Percentiles rank a stretch among this genome's conserved stretches.
Conservation (phyloP, 2,888 invertebrate species). For the Drosophila atripex region DNA sequence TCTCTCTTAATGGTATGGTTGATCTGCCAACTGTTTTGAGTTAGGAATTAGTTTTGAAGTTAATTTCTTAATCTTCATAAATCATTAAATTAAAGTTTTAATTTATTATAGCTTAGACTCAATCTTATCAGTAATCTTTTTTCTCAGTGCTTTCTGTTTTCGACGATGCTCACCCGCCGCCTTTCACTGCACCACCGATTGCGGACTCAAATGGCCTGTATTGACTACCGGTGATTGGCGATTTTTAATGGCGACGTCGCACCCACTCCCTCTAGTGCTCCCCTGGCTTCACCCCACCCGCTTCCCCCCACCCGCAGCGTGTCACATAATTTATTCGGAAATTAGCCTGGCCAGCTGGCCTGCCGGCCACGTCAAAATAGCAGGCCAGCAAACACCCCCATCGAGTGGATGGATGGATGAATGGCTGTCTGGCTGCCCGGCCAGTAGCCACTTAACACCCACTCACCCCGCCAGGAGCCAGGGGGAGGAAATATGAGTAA, state of each 20-base stretch:
- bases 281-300: slow-evolving; percentile 13
- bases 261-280: slow-evolving; percentile 28
- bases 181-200: slow-evolving; percentile 61
- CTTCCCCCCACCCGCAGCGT: slow-evolving; percentile 10
- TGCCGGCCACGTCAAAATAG: slow-evolving; percentile 45
- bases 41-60: too few relatives aligned
- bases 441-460: slow-evolving; percentile 63
- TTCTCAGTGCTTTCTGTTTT: slow-evolving; percentile 1
- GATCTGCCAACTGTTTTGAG: too few relatives aligned
- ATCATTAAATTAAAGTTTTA: too few relatives aligned
- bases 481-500: slow-evolving; percentile 10
- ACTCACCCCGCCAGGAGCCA: slow-evolving; percentile 25
- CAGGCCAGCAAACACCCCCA: slow-evolving; percentile 35
- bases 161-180: slow-evolving; percentile 64
- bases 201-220: slow-evolving; percentile 37
- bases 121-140: neutral
- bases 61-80: too few relatives aligned
- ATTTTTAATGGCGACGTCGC: slow-evolving; percentile 54
- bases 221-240: slow-evolving; percentile 51
- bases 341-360: slow-evolving; percentile 47
- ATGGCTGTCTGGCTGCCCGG: slow-evolving; percentile 28
- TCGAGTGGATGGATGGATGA: slow-evolving; percentile 21
- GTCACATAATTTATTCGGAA: slow-evolving; percentile 70
- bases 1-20: too few relatives aligned
- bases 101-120: too few relatives aligned